These are phyloP conservation scores for Scelioninae gen. 1 DNA, from an alignment of 2,888 invertebrate genomes.

Conservation along the genomic window DNA sequence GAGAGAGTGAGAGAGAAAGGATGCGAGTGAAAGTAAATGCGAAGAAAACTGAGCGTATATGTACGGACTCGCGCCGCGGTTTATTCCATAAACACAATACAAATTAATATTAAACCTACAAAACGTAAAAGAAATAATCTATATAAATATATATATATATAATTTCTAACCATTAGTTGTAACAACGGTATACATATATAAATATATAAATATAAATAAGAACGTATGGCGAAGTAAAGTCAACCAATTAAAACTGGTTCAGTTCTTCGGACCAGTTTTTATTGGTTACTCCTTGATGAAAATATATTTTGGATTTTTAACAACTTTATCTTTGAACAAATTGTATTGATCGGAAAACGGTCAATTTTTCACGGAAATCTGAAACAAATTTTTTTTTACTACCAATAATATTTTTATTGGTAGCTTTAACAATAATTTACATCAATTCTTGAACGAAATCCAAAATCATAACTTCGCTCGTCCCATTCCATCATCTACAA, in stretches of 20 bases:
- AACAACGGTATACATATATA: conserved; percentile 63
- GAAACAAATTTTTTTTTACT: no score
- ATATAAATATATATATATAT: conserved; percentile 72
- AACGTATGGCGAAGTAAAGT: conserved; percentile 22
- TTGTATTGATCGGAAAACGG: no score
- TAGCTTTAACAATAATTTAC: no score
- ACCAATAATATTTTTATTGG: no score
- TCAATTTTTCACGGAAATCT: no score
- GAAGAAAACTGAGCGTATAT: conserved; percentile 53
- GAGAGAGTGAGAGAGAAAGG: conserved; percentile 53
- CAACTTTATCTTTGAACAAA: no score
- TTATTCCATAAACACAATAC: conserved; percentile 73
- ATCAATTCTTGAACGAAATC: no score
- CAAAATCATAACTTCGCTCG: conserved; percentile 27
- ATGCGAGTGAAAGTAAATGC: conserved; percentile 63
- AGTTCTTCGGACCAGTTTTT: conserved; percentile 3
- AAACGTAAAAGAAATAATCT: conserved; percentile 70
- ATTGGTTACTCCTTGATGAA: no score
- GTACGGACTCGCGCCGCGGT: conserved; percentile 61
- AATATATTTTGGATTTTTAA: no score
- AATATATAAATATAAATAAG: conserved; percentile 57
- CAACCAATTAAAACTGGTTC: conserved; percentile 24
- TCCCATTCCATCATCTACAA: conserved; percentile 66
- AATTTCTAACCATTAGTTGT: conserved; percentile 73
- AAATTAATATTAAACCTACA: conserved; percentile 69